Evolutionary conservation across 2,888 invertebrate genomes (phyloP).

Genomic region (Tipula confusa): DNA sequence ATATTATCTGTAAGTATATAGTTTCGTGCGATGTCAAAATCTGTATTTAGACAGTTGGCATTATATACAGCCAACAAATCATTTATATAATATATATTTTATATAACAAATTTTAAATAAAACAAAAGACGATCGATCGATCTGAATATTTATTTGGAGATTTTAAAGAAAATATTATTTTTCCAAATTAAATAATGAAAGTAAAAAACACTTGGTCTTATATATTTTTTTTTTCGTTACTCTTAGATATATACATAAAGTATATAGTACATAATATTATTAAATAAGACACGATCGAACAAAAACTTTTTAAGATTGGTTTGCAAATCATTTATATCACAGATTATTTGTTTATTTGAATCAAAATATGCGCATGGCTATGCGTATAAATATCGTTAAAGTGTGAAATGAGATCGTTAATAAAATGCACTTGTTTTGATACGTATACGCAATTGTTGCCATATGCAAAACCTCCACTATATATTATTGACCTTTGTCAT

Average conservation of each 20-base stretch:
- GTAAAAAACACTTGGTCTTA: conserved; percentile 13
- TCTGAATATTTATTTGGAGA: conserved; percentile 20
- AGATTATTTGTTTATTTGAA: background rate
- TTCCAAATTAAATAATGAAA: background rate
- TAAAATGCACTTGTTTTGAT: background rate
- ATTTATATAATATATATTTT: background rate
- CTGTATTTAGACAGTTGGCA: conserved; percentile 16
- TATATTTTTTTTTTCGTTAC: background rate
- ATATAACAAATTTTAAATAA: background rate
- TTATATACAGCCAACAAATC: background rate
- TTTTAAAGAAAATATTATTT: conserved; percentile 25
- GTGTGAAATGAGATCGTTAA: background rate
- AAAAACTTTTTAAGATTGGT: conserved; percentile 1
- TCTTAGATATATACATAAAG: background rate
- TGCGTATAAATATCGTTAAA: background rate
- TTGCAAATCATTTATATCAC: conserved; percentile 20
- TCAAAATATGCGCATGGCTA: background rate
- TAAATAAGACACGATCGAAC: background rate
- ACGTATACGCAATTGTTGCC: background rate
- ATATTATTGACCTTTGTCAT: background rate
- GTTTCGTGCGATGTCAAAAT: background rate
- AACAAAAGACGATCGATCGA: conserved; percentile 9
- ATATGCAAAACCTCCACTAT: background rate
- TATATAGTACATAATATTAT: background rate
- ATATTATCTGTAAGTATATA: too few species aligned